Conservation (phyloP, 2,888 invertebrate species). For the Ypsolopha sequella region DNA sequence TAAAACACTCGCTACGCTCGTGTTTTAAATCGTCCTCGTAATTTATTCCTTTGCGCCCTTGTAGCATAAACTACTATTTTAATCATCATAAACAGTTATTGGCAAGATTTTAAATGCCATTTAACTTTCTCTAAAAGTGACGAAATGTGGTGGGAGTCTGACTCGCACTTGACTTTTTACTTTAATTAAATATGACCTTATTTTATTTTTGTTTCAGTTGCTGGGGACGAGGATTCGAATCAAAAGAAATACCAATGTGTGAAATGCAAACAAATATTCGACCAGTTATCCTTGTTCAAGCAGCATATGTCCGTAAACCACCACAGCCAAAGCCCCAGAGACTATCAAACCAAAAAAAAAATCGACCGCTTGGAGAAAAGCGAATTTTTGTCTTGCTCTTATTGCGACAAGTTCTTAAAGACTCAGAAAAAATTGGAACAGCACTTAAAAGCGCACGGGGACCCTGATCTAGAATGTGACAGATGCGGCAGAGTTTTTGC, state of each 20-base stretch:
- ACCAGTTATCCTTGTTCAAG: constrained; percentile 38
- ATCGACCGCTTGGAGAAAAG: background rate
- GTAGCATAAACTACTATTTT: too few species aligned
- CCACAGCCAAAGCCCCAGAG: constrained; percentile 11
- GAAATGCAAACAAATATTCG: constrained; percentile 53
- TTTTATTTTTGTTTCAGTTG: constrained; percentile 7
- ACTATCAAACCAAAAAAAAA: background rate
- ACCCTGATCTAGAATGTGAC: constrained; percentile 54
- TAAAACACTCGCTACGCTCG: too few species aligned
- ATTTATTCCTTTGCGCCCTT: too few species aligned
- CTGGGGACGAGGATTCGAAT: constrained; percentile 12
- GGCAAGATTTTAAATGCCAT: too few species aligned
- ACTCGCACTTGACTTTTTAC: too few species aligned
- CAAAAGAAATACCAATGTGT: constrained; percentile 53
- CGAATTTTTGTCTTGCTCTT: constrained; percentile 28
- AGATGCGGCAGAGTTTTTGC: constrained; percentile 60
- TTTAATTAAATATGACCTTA: background rate
- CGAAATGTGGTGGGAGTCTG: too few species aligned
- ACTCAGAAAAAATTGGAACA: constrained; percentile 40
- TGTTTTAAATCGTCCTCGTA: too few species aligned
- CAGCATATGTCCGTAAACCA: constrained; percentile 41
- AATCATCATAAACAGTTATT: too few species aligned
- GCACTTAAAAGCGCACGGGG: constrained; percentile 51
- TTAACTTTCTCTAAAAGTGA: too few species aligned
- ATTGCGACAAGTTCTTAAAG: constrained; percentile 49